Conservation (phyloP, 2,888 invertebrate species). For the Tinea trinotella region DNA sequence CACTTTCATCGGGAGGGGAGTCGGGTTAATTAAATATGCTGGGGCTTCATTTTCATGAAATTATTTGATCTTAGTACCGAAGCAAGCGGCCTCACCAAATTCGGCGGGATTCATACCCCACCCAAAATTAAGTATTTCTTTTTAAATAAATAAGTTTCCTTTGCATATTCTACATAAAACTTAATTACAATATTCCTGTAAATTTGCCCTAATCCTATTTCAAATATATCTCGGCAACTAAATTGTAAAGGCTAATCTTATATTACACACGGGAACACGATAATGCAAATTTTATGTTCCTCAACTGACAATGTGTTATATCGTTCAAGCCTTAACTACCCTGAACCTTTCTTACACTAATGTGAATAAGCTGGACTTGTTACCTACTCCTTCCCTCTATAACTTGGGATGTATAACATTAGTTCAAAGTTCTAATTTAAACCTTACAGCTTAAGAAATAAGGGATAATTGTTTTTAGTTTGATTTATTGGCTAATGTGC, state of each 20-base stretch:
- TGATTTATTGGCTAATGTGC: conserved; percentile 22
- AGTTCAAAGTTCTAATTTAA: neutral
- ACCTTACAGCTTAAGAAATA: conserved; percentile 27
- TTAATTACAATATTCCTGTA: too few species aligned
- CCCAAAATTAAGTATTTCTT: too few species aligned
- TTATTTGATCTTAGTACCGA: conserved; percentile 60
- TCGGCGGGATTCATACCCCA: conserved; percentile 46
- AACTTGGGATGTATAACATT: neutral
- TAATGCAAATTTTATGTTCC: conserved; percentile 9
- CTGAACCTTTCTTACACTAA: conserved; percentile 3
- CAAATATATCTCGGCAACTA: too few species aligned
- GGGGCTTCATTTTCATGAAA: conserved; percentile 65
- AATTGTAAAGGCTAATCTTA: neutral
- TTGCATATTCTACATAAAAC: too few species aligned
- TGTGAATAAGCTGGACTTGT: conserved; percentile 6
- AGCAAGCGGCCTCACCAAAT: conserved; percentile 36
- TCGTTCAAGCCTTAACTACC: conserved; percentile 4
- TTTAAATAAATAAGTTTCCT: too few species aligned
- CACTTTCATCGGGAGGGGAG: conserved; percentile 59
- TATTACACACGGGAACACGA: neutral
- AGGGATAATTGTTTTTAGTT: conserved; percentile 27
- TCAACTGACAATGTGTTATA: conserved; percentile 3
- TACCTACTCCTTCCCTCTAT: conserved; percentile 28
- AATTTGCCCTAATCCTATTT: too few species aligned
- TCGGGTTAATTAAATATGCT: conserved; percentile 67